Evolutionary conservation across 2,797 vertebrate species (phyloP).

Genomic region (Dromococcyx pavoninus): DNA sequence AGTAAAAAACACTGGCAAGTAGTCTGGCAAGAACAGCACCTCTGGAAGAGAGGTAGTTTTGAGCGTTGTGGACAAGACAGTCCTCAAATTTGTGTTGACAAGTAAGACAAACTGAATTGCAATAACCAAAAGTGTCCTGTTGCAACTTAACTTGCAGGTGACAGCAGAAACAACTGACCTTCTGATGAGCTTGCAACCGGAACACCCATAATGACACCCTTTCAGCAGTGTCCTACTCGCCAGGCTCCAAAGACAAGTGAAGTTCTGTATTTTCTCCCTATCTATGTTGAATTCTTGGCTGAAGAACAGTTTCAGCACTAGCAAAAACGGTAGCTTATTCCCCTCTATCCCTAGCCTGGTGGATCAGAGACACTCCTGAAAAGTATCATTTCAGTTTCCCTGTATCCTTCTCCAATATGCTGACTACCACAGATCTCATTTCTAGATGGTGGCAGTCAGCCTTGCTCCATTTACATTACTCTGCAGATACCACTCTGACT

Average conservation of each 20-base stretch:
- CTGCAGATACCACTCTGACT: not conserved
- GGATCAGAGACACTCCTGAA: not conserved
- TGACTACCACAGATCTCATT: not conserved
- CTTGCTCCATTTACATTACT: not conserved
- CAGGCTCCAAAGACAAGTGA: not conserved
- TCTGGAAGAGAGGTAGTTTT: not conserved
- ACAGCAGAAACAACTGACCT: not conserved
- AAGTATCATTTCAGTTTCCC: not conserved
- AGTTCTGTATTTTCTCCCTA: not conserved
- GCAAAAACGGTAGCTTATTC: not conserved
- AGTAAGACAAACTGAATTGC: not conserved
- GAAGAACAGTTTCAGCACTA: not conserved
- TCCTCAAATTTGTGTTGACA: not conserved
- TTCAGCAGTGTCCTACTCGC: not conserved
- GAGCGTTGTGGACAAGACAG: not conserved
- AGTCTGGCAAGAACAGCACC: not conserved
- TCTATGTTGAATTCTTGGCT: not conserved
- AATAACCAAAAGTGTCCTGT: not conserved
- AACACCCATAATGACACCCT: not conserved
- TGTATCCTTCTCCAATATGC: not conserved
- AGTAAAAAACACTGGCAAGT: not conserved
- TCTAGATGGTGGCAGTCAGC: not conserved
- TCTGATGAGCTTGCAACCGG: not conserved
- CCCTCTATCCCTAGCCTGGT: not conserved
- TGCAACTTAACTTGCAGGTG: not conserved